phyloP scores from a whole-genome alignment of 1,140 invertebrate genomes.

The Drusus annulatus region DNA sequence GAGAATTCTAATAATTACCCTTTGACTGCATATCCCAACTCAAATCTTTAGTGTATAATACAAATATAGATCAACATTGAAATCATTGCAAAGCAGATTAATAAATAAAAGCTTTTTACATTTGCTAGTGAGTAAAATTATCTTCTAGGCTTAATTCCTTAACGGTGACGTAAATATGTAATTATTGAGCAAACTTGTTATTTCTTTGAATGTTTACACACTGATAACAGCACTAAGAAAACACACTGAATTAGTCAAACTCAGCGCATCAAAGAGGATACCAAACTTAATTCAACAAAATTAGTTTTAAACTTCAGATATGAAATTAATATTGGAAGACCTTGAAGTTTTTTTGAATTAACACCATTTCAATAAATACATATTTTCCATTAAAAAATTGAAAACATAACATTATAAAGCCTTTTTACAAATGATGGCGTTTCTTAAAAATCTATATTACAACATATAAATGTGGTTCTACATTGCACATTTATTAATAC shows the following conservation, averaged over 20 bases:
- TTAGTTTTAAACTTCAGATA: background rate
- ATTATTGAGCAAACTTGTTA: conserved; percentile 10
- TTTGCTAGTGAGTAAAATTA: conserved; percentile 24
- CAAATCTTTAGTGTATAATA: conserved; percentile 16
- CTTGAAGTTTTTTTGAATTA: background rate
- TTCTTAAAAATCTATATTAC: conserved; percentile 22
- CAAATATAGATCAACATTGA: conserved; percentile 12
- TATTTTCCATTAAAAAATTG: background rate
- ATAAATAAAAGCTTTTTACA: conserved; percentile 40
- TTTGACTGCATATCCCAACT: background rate
- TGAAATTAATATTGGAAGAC: conserved; percentile 30
- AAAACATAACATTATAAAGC: conserved; percentile 25
- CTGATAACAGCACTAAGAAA: background rate
- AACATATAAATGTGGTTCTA: conserved; percentile 9
- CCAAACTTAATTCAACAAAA: conserved; percentile 5
- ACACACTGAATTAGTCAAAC: background rate
- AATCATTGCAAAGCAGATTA: conserved; percentile 12
- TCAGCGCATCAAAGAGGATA: background rate
- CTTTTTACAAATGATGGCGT: conserved; percentile 24
- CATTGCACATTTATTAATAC: conserved; percentile 32
- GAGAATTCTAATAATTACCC: no score
- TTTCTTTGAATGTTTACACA: background rate
- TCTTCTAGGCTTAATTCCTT: background rate
- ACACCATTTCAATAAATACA: background rate
- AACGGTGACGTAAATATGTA: background rate